A percentile compares a stretch with the other conserved stretches of the same genome.
These are phyloP conservation scores for Nemotelus pantherinus DNA, from an alignment of 2,888 invertebrate species.

Conservation along the genomic window DNA sequence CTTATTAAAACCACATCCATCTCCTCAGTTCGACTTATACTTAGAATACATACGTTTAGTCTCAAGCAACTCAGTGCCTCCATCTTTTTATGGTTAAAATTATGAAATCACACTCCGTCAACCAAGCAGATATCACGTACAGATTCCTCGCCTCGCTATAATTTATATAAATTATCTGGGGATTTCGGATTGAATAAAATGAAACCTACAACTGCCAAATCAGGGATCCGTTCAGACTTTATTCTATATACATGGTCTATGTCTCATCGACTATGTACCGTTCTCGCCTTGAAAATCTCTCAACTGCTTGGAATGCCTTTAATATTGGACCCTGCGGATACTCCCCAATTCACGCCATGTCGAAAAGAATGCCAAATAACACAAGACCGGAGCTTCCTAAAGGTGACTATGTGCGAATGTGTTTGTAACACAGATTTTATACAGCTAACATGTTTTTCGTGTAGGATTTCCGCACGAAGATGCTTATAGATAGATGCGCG, in stretches of 20 bases:
- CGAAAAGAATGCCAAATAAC: conserved; percentile 25
- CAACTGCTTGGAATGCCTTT: neutral
- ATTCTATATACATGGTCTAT: neutral
- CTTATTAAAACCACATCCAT: no score
- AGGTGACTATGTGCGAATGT: conserved; percentile 28
- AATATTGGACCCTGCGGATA: neutral
- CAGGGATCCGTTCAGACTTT: conserved; percentile 22
- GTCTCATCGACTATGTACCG: no score
- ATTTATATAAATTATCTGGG: conserved; percentile 51
- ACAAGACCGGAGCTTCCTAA: conserved; percentile 2
- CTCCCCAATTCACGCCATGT: neutral
- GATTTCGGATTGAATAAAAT: conserved; percentile 51
- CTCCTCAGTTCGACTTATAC: no score
- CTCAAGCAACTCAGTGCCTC: no score
- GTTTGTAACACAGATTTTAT: conserved; percentile 34
- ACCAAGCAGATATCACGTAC: conserved; percentile 50
- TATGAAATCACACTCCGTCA: conserved; percentile 49
- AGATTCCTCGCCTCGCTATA: conserved; percentile 49
- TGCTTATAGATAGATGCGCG: no score
- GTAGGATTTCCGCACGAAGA: no score
- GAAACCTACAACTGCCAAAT: conserved; percentile 42
- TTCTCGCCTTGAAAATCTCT: no score
- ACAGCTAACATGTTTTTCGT: conserved; percentile 2
- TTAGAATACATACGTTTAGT: no score
- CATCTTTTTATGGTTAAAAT: neutral